phyloP scores from a whole-genome alignment of 2,797 vertebrate species.

The Oryzias sinensis region DNA sequence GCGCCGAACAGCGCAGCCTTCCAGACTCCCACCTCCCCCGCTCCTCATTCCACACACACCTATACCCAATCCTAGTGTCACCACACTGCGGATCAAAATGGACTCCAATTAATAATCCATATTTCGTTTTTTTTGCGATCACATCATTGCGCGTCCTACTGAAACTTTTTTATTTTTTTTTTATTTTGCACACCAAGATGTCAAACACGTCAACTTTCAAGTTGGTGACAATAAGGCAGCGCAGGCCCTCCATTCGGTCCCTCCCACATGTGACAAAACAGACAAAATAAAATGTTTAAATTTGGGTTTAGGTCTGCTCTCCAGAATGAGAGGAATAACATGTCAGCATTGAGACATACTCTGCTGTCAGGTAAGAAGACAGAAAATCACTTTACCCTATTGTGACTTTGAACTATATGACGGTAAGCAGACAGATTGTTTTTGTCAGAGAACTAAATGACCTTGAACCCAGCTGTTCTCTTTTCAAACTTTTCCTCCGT shows the following conservation, averaged over 20 bases:
- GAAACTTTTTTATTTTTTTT: no score
- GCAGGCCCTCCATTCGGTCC: constrained; percentile 37
- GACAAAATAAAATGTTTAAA: constrained; percentile 71
- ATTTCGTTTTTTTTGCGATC: neutral
- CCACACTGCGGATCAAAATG: constrained; percentile 90
- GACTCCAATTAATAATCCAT: constrained; percentile 95
- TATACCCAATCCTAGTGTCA: constrained; percentile 90
- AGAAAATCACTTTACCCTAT: constrained; percentile 73
- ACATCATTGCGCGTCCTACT: no score
- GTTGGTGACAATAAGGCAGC: constrained; percentile 43
- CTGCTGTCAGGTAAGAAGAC: constrained; percentile 70
- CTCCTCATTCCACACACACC: constrained; percentile 80
- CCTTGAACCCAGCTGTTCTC: constrained; percentile 62
- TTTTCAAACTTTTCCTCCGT: constrained; percentile 65
- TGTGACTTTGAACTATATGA: constrained; percentile 75
- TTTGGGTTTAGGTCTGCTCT: constrained; percentile 67
- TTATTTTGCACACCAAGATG: constrained; percentile 15
- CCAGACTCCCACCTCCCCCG: constrained; percentile 77
- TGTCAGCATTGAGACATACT: constrained; percentile 67
- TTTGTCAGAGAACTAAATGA: constrained; percentile 72
- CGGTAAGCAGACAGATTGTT: constrained; percentile 77
- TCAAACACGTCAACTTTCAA: constrained; percentile 67
- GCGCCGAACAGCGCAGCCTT: constrained; percentile 90
- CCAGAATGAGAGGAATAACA: constrained; percentile 69
- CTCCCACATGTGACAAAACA: constrained; percentile 65